Evolutionary conservation across 2,113 vertebrate genomes (phyloP).

Genomic region (Macrotis lagotis): DNA sequence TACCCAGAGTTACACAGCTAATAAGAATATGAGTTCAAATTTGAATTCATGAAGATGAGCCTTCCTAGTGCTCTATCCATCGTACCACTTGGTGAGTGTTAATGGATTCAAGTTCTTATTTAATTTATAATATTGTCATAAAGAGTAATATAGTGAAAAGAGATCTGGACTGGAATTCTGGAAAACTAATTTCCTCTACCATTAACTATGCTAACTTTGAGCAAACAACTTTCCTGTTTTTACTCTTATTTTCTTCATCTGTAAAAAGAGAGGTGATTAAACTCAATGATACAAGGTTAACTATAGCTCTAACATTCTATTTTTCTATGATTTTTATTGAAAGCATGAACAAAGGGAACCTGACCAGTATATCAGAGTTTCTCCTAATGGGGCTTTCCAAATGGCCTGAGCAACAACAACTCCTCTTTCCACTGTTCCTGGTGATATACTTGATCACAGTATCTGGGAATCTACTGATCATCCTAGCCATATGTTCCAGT

Average conservation of each 20-base stretch:
- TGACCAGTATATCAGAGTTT: conserved; percentile 21
- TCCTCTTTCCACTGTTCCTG: conserved; percentile 27
- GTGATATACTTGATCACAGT: conserved; percentile 5
- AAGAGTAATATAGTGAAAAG: background rate
- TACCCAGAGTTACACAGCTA: background rate
- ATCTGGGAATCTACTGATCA: conserved; percentile 36
- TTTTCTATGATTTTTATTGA: background rate
- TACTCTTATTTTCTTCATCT: background rate
- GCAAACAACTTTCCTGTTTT: background rate
- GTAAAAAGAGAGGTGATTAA: background rate
- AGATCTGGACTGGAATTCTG: background rate
- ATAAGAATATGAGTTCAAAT: background rate
- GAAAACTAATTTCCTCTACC: background rate
- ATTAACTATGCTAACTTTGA: background rate
- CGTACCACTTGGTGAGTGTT: background rate
- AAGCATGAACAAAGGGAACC: background rate
- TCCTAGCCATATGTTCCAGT: background rate
- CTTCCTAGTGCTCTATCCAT: background rate
- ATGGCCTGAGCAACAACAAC: conserved; percentile 11
- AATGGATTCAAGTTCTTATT: background rate
- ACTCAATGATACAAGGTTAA: background rate
- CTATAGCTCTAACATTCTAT: background rate
- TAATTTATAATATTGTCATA: background rate
- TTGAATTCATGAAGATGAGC: background rate
- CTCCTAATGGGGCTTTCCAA: conserved; percentile 58